phyloP scores from a whole-genome alignment of 2,113 vertebrate genomes.

The Cettia cetti region DNA sequence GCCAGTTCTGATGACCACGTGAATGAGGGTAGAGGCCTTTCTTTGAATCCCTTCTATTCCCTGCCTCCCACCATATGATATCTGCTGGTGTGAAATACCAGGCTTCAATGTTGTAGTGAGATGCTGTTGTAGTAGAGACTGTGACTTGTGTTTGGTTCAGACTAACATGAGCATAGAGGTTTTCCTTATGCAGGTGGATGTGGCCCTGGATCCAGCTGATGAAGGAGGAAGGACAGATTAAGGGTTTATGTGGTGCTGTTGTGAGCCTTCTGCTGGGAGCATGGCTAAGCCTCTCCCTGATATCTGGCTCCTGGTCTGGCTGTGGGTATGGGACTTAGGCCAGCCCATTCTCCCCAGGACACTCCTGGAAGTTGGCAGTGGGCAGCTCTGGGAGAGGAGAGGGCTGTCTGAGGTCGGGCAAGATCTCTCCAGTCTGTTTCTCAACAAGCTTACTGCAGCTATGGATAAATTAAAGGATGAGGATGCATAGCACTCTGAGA shows the following conservation, averaged over 20 bases:
- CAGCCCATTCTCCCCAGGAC: not conserved
- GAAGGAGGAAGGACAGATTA: not conserved
- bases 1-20: fast-evolving
- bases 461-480: not conserved
- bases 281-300: fast-evolving
- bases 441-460: not conserved
- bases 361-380: not conserved
- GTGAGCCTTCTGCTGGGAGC: not conserved
- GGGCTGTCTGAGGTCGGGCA: not conserved
- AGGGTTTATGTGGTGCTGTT: not conserved
- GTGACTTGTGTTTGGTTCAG: not conserved
- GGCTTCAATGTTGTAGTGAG: not conserved
- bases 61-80: not conserved
- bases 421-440: not conserved
- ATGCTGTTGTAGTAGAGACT: not conserved
- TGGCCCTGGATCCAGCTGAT: not conserved
- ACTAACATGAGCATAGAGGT: fast-evolving
- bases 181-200: not conserved
- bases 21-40: not conserved
- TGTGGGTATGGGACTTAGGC: no score
- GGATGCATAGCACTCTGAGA: not conserved
- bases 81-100: not conserved
- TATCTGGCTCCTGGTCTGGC: not conserved
- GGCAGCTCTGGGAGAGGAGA: not conserved
- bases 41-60: not conserved